Base-by-base conservation (phyloP, 1,140 invertebrate species). In the Pteromalus puparum region DNA sequence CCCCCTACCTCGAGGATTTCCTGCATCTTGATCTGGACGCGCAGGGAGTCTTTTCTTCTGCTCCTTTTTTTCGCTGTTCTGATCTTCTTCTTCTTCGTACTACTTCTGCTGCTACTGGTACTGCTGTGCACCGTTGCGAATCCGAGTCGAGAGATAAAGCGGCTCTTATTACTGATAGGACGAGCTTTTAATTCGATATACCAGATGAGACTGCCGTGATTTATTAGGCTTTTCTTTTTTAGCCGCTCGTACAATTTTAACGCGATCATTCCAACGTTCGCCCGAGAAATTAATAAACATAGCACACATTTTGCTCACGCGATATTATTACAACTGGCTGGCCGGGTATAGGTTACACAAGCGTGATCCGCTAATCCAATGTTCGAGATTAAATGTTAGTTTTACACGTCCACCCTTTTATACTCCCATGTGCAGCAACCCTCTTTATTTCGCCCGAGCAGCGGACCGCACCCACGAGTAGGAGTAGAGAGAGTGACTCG, bases 101-200 rank as follows among this genome's bases (percentile, higher is more conserved):
- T 65, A 76, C 26, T 68, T 46, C 18, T 61, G 34, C 38, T 72
- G 12, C 75, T 86, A 65, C 74, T 68, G 79, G 82, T 61, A 46
- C 7, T 80, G 46, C 73, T 73, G 72, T 30, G 87, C 79, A 84
- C 77, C 82, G 85, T 82, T 82, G 82, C 82, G 84, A 89, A 89
- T 77, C 26, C 53, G n/a, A 61, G 67, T n/a, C 10, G 28, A 65
- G 3, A 26, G 38, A 83, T 68, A 83, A 83, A 21, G 3, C 74
- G 5, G 24, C 38, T 26, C 6, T 83, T 67, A 76, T 76, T 83
- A 77, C 61, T 13, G 61, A 76, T 46, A 48, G 9, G 61, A 30
- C 28, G 6, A 82, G 34, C 53, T 28, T 67, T 76, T 83, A 68
- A 83, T 48, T 76, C 34, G 10, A 68, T 76, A 9, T 24, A 15